Evolutionary conservation across 2,888 invertebrate species (phyloP), one percentile per base, ranked within the genome.

Genomic region (Phalangium opilio): DNA sequence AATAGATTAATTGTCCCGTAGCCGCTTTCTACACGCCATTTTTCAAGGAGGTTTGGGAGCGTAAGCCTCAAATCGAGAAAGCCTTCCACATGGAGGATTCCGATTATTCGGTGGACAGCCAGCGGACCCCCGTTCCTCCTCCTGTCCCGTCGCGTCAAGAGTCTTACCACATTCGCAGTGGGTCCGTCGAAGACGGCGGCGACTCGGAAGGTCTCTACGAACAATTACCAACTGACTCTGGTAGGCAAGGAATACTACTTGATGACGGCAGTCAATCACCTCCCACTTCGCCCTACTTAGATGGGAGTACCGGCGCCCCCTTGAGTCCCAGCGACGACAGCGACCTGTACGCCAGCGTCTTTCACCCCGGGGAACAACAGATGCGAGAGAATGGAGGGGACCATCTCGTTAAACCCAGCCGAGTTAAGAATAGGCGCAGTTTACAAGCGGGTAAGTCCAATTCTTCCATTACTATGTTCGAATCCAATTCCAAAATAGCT

Each of bases 11-110:
- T n/a, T n/a, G n/a, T n/a, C n/a, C n/a, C n/a, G n/a, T n/a, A 87
- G 86, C 87, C 62, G 86, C 89, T 27, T 87, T 89, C 67, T 93
- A 87, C 67, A 86, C 85, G 41, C 89, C 90, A 41, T 93, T 93
- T 73, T 85, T 93, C 71, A 87, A 89, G 65, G 89, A 89, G 66
- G 90, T 87, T 18, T 91, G 89, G 90, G 89, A 90, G 65, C 83
- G 86, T 60, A 89, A 90, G 60, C 86, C 85, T 21, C 89, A 90
- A 70, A 90, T 91, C 46, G 91, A 93, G 65, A 83, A 85, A 62
- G 82, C 89, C 15, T 85, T 85, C 67, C 81, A 87, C 55, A 77
- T 87, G 77, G 86, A 86, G 63, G 83, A 83, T 61, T 75, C 72
- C 1, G 65, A 55, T 48, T 51, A 53, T 44, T 54, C 54, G 1